These are phyloP conservation scores for Drepana falcataria DNA, from an alignment of 2,888 invertebrate species.

Conservation along the genomic window DNA sequence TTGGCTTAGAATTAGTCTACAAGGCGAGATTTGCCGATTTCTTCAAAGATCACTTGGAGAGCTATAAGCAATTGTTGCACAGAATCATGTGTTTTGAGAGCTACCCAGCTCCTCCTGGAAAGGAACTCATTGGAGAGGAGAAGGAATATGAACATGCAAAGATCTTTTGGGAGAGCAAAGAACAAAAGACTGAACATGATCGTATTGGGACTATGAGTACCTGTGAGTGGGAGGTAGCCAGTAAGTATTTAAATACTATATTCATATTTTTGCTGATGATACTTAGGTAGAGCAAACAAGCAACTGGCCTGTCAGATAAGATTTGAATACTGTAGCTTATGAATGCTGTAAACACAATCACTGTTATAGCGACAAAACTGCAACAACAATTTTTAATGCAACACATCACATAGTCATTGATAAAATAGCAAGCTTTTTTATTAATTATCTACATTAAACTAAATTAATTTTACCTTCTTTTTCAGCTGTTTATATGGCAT, in stretches of 20 bases:
- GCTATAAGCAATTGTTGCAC: conserved; percentile 78
- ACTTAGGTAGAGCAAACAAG: too few relatives aligned
- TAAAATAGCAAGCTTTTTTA: too few relatives aligned
- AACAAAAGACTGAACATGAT: conserved; percentile 50
- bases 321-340: too few relatives aligned
- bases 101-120: conserved; percentile 83
- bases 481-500: conserved; percentile 89
- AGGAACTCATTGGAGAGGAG: conserved; percentile 77
- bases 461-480: conserved; percentile 28
- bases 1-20: conserved; percentile 83
- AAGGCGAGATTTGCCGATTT: conserved; percentile 89
- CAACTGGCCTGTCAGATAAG: too few relatives aligned
- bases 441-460: too few relatives aligned
- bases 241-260: conserved; percentile 76
- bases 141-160: conserved; percentile 87
- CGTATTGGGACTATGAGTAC: conserved; percentile 89
- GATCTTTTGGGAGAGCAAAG: conserved; percentile 68
- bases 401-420: too few relatives aligned
- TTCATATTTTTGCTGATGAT: conserved; percentile 5
- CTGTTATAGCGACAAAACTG: too few relatives aligned
- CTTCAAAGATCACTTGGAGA: conserved; percentile 80
- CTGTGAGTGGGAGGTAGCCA: conserved; percentile 95
- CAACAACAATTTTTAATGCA: too few relatives aligned
- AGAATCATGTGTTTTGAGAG: conserved; percentile 90
- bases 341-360: too few relatives aligned